Conservation (phyloP, 2,888 invertebrate genomes). For the Neocrepidodera transversa region DNA sequence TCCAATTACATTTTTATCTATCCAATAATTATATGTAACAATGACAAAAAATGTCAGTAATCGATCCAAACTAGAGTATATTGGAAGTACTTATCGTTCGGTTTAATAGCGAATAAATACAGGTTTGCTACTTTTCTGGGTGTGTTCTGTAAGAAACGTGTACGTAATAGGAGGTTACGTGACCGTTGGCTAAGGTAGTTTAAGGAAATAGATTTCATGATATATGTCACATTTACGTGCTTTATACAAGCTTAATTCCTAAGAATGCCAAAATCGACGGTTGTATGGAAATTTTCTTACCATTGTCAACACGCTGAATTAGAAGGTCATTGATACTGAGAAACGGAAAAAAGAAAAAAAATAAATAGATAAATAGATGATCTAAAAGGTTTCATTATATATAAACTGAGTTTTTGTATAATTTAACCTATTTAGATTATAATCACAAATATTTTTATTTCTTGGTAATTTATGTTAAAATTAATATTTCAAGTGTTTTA, state of each 20-base stretch:
- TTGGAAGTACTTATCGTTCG: background rate
- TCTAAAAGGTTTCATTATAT: no score
- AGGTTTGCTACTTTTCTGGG: background rate
- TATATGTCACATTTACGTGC: slow-evolving; percentile 15
- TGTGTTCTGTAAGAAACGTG: background rate
- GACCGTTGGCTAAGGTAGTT: slow-evolving; percentile 2
- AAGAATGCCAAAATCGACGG: slow-evolving; percentile 9
- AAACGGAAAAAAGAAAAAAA: no score
- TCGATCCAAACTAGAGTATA: background rate
- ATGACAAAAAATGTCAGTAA: no score
- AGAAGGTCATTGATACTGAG: no score
- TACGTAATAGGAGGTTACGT: slow-evolving; percentile 2
- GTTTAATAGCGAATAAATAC: background rate
- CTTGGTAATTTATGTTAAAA: no score
- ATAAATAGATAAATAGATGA: no score
- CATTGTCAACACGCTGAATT: slow-evolving; percentile 1
- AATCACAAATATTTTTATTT: no score
- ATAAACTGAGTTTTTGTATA: no score
- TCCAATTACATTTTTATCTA: no score
- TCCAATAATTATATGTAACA: no score
- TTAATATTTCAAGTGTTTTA: no score
- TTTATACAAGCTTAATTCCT: background rate
- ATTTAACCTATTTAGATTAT: no score
- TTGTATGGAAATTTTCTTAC: slow-evolving; percentile 2
- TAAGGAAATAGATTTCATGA: slow-evolving; percentile 12